These are phyloP conservation scores for Ifrita kowaldi DNA, from an alignment of 2,113 vertebrate species.

Conservation along the genomic window DNA sequence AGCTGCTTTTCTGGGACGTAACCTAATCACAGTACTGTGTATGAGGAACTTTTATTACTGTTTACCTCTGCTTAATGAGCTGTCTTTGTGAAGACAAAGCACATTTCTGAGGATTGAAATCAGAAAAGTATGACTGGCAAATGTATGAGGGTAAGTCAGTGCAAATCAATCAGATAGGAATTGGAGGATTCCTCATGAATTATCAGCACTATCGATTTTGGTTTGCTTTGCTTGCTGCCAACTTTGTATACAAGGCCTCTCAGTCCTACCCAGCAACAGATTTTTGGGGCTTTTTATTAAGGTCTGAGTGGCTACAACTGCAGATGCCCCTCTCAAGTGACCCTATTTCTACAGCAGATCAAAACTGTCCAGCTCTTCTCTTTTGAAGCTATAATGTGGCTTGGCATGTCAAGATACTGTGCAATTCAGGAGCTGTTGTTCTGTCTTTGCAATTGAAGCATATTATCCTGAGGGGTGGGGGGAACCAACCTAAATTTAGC, in stretches of 20 bases:
- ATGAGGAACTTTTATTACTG: not conserved
- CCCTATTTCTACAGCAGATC: not conserved
- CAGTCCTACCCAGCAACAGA: not conserved
- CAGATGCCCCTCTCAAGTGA: not conserved
- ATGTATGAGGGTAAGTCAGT: not conserved
- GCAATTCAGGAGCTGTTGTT: not conserved
- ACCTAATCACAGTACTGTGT: not conserved
- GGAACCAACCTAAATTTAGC: not conserved
- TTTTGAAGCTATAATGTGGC: not conserved
- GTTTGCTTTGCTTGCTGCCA: not conserved
- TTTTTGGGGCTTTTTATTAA: not conserved
- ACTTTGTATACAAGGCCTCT: not conserved
- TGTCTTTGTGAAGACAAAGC: not conserved
- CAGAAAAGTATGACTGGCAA: not conserved
- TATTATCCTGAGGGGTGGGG: not conserved
- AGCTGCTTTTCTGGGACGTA: not conserved
- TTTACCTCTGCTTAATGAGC: constrained; percentile 35
- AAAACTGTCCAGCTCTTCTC: not conserved
- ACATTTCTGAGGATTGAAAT: not conserved
- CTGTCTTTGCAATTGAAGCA: not conserved
- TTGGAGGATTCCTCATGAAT: not conserved
- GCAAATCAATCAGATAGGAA: not conserved
- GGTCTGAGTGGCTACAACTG: not conserved
- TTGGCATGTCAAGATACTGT: constrained; percentile 4
- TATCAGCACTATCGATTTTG: not conserved